These are phyloP conservation scores for Cyanoramphus novaezelandiae DNA, from an alignment of 2,113 vertebrate species.

Conservation along the genomic window DNA sequence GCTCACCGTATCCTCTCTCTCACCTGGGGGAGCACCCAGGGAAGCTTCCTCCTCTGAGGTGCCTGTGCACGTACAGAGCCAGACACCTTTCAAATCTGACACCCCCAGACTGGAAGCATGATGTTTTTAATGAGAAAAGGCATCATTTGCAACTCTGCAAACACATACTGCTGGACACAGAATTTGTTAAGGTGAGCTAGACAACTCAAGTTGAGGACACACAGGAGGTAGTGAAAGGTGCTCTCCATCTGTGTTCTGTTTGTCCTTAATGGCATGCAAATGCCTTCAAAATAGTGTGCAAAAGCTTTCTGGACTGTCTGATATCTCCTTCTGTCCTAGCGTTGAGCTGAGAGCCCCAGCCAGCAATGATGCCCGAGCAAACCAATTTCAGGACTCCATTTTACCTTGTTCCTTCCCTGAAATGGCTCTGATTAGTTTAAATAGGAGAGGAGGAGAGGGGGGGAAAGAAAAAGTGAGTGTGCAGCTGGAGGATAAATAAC, in stretches of 20 bases:
- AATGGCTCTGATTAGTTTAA: background rate
- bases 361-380: background rate
- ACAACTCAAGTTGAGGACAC: background rate
- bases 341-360: background rate
- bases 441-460: background rate
- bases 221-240: background rate
- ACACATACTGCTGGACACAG: background rate
- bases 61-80: background rate
- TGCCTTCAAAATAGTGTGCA: background rate
- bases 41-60: background rate
- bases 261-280: background rate
- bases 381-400: background rate
- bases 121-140: background rate
- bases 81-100: fast-evolving
- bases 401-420: background rate
- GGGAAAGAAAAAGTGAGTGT: background rate
- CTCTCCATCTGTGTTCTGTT: background rate
- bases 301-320: background rate
- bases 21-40: background rate
- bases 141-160: background rate
- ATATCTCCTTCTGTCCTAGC: background rate
- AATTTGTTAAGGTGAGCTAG: background rate
- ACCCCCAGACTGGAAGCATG: fast-evolving
- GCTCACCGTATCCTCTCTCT: background rate
- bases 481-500: constrained; percentile 14